These are phyloP conservation scores for Haliclystus octoradiatus DNA, from an alignment of 30 jellyfish, hydroid and myxozoan genomes.

Conservation along the genomic window DNA sequence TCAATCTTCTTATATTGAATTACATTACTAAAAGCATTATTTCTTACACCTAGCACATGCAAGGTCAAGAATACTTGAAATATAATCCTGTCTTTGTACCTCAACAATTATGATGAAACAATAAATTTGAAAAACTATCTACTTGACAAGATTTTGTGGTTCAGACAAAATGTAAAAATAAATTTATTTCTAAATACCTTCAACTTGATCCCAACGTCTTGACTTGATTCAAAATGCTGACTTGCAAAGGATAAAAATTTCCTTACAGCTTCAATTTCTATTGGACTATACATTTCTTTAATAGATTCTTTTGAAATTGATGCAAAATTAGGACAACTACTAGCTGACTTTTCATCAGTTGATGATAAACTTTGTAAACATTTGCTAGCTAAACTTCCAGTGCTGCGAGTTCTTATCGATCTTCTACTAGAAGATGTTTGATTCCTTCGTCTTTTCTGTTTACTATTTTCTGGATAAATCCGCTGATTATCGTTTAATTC, in stretches of 20 bases:
- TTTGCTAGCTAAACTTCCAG: background rate
- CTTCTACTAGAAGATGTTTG: background rate
- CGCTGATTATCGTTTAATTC: background rate
- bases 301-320: conserved; percentile 3
- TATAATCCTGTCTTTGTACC: too few relatives aligned
- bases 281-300: conserved; percentile 17
- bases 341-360: background rate
- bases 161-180: too few relatives aligned
- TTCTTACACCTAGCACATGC: too few relatives aligned
- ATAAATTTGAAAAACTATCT: too few relatives aligned
- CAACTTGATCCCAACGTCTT: background rate
- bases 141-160: too few relatives aligned
- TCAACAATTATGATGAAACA: too few relatives aligned
- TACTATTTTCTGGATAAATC: background rate
- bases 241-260: conserved; percentile 51
- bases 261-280: conserved; percentile 53
- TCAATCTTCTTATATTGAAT: too few relatives aligned
- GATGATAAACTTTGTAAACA: background rate
- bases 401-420: background rate
- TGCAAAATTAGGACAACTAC: conserved; percentile 52
- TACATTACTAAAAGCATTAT: too few relatives aligned
- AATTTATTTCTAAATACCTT: background rate
- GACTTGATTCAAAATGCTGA: conserved; percentile 11
- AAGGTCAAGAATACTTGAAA: too few relatives aligned
- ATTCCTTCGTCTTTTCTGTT: background rate